Evolutionary conservation across 2,888 invertebrate genomes (phyloP), one percentile per base, ranked within the genome.

Genomic region (Polymixis lichenea): DNA sequence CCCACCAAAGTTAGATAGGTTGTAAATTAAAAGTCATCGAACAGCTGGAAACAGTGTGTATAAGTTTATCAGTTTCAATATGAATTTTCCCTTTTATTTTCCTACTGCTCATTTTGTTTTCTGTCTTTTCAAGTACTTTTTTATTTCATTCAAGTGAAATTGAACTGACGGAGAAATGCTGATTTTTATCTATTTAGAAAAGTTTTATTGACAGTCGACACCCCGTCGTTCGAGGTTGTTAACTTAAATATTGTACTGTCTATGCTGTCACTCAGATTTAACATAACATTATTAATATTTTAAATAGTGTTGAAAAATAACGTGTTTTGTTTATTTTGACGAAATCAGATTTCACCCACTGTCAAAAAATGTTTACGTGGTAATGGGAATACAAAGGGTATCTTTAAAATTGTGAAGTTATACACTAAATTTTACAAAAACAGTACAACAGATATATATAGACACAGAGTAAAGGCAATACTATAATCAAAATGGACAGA

Each of bases 61-160:
- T 60, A 60, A 3, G 28, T 51, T 49, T 22, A 51, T 51, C 7
- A 43, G 38, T 32, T 51, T 6, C 6, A 56, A 64, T 51, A 53
- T 46, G 17, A 53, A 5, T 43, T 56, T 56, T 38, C 38, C 15
- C 22, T n/a, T 1, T 49, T 65, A 51, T 67, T 60, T 56, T 67
- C n/a, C 13, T 22, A 11, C 22, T 46, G 22, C 55, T 15, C 66
- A 56, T 75, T 80, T 80, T 67, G 2, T 9, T 80, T 56, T 58
- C 22, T 19, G 25, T 25, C 32, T 46, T 62, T 62, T 64, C 19
- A 11, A 43, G 49, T 65, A 55, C 60, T 49, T 82, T 82, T 76
- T 49, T 38, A 60, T 68, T 79, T 60, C 7, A 82, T 69, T 79
- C 38, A 58, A 82, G 28, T 28, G 28, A 76, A 82, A 65, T 65